Conservation (phyloP, 2,113 vertebrate genomes). For the Leucopsar rothschildi region DNA sequence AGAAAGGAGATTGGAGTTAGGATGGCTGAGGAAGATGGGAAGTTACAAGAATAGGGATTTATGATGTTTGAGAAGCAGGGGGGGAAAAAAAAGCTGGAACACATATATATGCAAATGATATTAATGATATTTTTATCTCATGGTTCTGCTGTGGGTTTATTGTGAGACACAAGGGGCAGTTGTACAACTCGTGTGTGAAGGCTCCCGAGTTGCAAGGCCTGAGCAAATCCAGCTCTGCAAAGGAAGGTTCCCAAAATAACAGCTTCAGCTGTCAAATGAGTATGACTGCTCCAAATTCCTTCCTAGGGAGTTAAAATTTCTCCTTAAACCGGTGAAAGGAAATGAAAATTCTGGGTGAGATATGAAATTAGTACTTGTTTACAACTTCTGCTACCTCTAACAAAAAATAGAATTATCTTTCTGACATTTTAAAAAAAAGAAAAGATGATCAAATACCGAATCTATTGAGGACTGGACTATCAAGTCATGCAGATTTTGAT, state of each 20-base stretch:
- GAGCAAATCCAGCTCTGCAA: background rate
- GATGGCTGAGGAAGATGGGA: background rate
- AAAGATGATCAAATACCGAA: background rate
- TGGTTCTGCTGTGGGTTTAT: background rate
- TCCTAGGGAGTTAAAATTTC: background rate
- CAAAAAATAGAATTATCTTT: background rate
- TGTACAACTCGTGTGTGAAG: background rate
- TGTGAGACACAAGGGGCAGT: background rate
- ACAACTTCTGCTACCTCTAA: background rate
- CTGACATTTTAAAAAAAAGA: background rate
- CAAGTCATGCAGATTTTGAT: background rate
- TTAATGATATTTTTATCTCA: background rate
- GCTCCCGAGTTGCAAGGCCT: background rate
- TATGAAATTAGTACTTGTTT: background rate
- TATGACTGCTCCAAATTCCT: background rate
- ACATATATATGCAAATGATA: background rate
- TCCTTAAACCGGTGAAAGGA: background rate
- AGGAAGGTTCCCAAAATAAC: conserved; percentile 24
- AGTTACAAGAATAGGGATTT: background rate
- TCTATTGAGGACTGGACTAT: background rate
- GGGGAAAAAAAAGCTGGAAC: background rate
- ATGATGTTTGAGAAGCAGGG: background rate
- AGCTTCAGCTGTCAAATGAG: conserved; percentile 5
- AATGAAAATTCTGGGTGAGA: background rate
- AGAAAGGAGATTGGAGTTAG: background rate